Evolutionary conservation across 2,888 invertebrate species (phyloP).

Genomic region (Erpobdella octoculata): DNA sequence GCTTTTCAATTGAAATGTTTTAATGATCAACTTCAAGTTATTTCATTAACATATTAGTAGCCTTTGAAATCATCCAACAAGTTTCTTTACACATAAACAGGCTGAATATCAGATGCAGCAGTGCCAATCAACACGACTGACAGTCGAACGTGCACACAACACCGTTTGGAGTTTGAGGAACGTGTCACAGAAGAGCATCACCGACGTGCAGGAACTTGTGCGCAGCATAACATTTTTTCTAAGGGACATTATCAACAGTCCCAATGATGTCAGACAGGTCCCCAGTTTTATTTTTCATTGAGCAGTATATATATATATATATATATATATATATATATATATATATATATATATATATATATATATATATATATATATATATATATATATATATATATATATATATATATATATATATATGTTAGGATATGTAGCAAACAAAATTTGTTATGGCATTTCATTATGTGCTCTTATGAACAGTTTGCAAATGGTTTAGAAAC

Average conservation of each 20-base stretch:
- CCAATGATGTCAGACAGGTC: conserved; percentile 15
- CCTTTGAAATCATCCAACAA: too few species aligned
- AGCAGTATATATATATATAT: too few species aligned
- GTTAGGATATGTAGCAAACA: too few species aligned
- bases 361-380: too few species aligned
- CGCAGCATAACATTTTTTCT: background rate
- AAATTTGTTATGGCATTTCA: too few species aligned
- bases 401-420: too few species aligned
- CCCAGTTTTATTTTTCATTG: background rate
- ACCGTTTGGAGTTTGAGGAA: background rate
- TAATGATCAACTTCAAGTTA: too few species aligned
- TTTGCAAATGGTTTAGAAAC: too few species aligned
- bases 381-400: too few species aligned
- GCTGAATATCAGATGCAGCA: conserved; percentile 12
- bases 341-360: too few species aligned
- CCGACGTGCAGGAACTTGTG: background rate
- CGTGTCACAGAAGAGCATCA: background rate
- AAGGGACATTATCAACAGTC: conserved; percentile 1
- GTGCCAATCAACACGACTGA: background rate
- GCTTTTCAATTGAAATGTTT: background rate
- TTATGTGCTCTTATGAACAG: too few species aligned
- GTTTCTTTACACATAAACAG: background rate
- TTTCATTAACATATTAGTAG: too few species aligned
- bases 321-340: background rate
- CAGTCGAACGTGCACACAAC: background rate